Conservation (phyloP, 2,113 vertebrate species). For the Chamaetylas fuelleborni region DNA sequence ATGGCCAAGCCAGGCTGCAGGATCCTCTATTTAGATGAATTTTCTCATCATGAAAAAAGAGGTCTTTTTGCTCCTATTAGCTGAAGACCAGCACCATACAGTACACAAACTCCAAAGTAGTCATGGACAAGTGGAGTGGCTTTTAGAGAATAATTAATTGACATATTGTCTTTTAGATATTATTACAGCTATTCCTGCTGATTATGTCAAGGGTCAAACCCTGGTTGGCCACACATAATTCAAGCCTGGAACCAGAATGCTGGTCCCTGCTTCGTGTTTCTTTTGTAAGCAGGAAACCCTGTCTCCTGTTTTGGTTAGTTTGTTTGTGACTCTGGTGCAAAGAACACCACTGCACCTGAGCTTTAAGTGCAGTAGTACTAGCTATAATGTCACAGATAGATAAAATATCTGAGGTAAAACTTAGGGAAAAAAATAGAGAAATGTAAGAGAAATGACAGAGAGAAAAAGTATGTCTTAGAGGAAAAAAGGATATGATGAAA, state of each 20-base stretch:
- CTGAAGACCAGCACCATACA: background rate
- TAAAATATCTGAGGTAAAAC: background rate
- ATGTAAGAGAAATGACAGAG: background rate
- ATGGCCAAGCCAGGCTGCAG: background rate
- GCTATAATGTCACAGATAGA: background rate
- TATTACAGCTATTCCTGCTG: background rate
- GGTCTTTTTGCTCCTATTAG: background rate
- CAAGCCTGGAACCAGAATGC: background rate
- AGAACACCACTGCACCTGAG: background rate
- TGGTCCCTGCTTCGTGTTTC: background rate
- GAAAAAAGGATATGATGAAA: background rate
- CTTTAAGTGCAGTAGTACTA: background rate
- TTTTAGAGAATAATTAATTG: slow-evolving; percentile 34
- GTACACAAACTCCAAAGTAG: background rate
- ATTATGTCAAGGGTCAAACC: background rate
- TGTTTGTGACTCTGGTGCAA: background rate
- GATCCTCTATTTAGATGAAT: background rate
- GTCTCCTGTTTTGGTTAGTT: background rate
- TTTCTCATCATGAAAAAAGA: background rate
- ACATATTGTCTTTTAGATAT: slow-evolving; percentile 23
- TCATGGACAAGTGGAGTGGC: background rate
- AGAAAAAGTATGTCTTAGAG: accelerated
- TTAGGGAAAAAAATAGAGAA: background rate
- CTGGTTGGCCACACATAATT: background rate
- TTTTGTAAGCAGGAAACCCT: background rate